phyloP scores from a whole-genome alignment of 2,888 invertebrate species.

The Phaedon cochleariae region DNA sequence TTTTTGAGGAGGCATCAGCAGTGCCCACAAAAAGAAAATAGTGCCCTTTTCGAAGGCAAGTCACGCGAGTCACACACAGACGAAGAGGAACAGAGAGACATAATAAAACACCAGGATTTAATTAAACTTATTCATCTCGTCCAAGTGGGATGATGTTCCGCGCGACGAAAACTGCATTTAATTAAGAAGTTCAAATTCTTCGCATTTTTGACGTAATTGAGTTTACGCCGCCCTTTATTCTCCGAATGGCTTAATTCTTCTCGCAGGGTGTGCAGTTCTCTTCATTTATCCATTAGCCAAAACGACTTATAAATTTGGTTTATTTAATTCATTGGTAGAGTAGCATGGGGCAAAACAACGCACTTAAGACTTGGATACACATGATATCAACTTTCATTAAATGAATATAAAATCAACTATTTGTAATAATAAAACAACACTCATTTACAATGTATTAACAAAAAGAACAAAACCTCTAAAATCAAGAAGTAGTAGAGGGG shows the following conservation, averaged over 20 bases:
- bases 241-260: slow-evolving; percentile 59
- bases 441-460: too few species aligned
- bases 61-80: slow-evolving; percentile 36
- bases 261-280: slow-evolving; percentile 16
- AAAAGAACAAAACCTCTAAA: too few species aligned
- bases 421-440: too few species aligned
- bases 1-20: slow-evolving; percentile 25
- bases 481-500: too few species aligned
- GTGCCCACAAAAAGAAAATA: slow-evolving; percentile 37
- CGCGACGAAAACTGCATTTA: slow-evolving; percentile 61
- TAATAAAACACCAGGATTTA: slow-evolving; percentile 63
- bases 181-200: slow-evolving; percentile 63
- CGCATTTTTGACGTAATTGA: slow-evolving; percentile 64
- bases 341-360: too few species aligned
- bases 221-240: slow-evolving; percentile 59
- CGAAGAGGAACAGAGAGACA: slow-evolving; percentile 37
- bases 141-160: slow-evolving; percentile 59
- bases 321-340: slow-evolving; percentile 22
- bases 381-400: too few species aligned
- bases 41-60: slow-evolving; percentile 40
- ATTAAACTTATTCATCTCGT: slow-evolving; percentile 64
- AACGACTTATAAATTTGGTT: slow-evolving; percentile 31
- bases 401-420: too few species aligned
- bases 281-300: slow-evolving; percentile 35
- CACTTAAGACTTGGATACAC: too few species aligned